phyloP scores from a whole-genome alignment of 2,113 vertebrate genomes.

The Noturus placidus region DNA sequence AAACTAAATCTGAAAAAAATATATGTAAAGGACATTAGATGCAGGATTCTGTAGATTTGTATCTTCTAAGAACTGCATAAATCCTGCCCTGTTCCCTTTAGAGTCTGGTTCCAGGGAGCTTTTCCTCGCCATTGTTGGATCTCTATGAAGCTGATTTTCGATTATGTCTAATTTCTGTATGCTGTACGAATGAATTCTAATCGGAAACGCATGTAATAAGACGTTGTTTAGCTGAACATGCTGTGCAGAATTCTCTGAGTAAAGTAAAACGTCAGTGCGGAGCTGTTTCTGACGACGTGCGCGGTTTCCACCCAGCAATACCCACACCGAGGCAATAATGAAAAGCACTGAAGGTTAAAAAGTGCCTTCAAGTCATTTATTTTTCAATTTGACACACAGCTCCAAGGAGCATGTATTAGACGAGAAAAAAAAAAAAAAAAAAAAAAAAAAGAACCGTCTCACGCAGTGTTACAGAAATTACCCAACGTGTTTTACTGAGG shows the following conservation, averaged over 20 bases:
- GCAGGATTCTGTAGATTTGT: background rate
- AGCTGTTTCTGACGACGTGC: background rate
- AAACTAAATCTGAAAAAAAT: too few species aligned
- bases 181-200: background rate
- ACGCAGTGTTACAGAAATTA: slow-evolving; percentile 25
- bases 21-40: background rate
- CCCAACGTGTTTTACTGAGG: slow-evolving; percentile 26
- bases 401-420: slow-evolving; percentile 17
- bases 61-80: background rate
- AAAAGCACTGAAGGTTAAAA: slow-evolving; percentile 38
- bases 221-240: background rate
- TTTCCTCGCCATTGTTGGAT: background rate
- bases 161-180: background rate
- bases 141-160: background rate
- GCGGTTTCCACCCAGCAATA: background rate
- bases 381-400: slow-evolving; percentile 39
- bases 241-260: background rate
- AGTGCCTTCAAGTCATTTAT: slow-evolving; percentile 25
- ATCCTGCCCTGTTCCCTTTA: background rate
- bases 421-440: background rate
- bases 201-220: background rate
- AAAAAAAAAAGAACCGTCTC: background rate
- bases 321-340: slow-evolving; percentile 18
- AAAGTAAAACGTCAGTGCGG: background rate
- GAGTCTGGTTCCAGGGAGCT: background rate